Conservation (phyloP, 2,113 vertebrate species). For the Malurus melanocephalus region DNA sequence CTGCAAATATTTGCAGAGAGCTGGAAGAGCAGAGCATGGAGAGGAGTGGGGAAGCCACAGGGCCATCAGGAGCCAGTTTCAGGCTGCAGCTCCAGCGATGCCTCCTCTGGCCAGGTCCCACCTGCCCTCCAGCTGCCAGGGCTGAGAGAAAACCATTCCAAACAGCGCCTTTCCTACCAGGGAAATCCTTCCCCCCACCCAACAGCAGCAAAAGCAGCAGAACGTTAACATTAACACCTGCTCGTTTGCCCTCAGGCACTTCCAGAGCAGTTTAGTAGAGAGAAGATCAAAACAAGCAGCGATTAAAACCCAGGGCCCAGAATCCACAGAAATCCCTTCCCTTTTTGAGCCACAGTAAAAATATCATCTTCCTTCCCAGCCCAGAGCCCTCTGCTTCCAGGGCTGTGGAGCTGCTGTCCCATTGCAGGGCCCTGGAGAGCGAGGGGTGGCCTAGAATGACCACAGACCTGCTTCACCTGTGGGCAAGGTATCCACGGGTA, state of each 20-base stretch:
- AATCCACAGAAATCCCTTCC: not conserved
- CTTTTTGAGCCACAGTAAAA: not conserved
- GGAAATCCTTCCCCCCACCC: not conserved
- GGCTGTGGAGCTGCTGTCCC: not conserved
- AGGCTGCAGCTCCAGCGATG: not conserved
- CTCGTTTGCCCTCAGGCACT: not conserved
- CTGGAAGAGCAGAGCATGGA: not conserved
- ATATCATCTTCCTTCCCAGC: not conserved
- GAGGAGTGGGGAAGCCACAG: not conserved
- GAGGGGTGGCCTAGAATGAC: not conserved
- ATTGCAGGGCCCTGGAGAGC: no score
- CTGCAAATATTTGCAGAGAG: not conserved
- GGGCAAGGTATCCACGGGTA: not conserved
- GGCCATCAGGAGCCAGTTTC: not conserved
- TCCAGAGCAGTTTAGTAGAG: not conserved
- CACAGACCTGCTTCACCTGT: not conserved
- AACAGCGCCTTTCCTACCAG: not conserved
- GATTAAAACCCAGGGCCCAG: not conserved
- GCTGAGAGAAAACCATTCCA: not conserved
- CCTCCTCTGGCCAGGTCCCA: not conserved
- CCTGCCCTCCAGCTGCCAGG: not conserved
- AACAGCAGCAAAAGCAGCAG: not conserved
- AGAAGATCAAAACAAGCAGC: not conserved
- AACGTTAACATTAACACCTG: conserved; percentile 6
- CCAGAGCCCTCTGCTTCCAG: not conserved